Evolutionary conservation across 2,888 invertebrate genomes (phyloP), one percentile per base, ranked within the genome.

Genomic region (Lampropteryx suffumata): DNA sequence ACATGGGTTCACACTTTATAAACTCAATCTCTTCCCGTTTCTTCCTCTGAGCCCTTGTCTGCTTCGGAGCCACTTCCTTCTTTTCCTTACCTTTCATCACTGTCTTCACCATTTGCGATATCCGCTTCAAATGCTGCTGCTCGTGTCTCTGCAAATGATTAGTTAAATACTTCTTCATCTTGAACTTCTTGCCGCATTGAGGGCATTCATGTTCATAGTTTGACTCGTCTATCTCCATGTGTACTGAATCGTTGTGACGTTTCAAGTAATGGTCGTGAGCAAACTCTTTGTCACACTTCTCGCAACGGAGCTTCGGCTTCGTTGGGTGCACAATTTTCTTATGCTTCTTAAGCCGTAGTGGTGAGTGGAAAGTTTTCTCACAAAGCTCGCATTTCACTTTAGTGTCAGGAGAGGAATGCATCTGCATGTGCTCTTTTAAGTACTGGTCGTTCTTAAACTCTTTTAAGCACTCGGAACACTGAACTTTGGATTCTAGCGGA

Each of bases 391-490:
- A 90, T 52, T 84, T 76, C 0, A 90, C 82, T 47, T 90, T 88
- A 0, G 80, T 79, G 13, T 89, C 87, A 0, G 79, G 60, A 0
- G 87, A 77, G 0, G 88, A 82, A 34, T 89, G 89, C 0, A 90
- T 79, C 28, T 89, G 88, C 89, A 90, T 90, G 37, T 90, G 90
- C 34, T 88, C 88, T 37, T 83, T 84, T 0, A 90, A 54, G 48
- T 90, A 90, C 56, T 89, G 88, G 28, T 89, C 89, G 40, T 90
- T 90, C 50, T 90, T 90, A 47, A 90, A 90, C 62, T 88, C 89
- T 47, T 90, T 90, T 1, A 82, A 30, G 32, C 89, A 90, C 37
- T 87, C 87, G 0, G 88, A 85, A 33, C 89, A 90, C 0, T 77
- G 76, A 0, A 88, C 89, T 62, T 88, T 90, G 0, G 88, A 88